Conservation (phyloP, 2,113 vertebrate genomes). For the Hyperopisus bebe region DNA sequence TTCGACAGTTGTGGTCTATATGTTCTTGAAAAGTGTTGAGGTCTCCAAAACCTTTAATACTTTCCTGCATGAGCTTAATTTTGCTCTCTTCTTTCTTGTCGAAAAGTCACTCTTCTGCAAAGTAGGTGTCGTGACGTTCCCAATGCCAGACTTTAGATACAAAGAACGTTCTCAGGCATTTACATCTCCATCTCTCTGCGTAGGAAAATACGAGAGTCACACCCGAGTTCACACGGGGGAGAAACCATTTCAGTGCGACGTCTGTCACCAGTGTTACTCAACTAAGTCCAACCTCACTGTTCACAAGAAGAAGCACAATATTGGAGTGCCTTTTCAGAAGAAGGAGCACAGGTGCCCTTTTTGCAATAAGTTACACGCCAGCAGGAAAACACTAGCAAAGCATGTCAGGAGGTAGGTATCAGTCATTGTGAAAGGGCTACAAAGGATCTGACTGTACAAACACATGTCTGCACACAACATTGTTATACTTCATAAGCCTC, state of each 20-base stretch:
- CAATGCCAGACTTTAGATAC: background rate
- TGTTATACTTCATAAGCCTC: background rate
- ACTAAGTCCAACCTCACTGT: conserved; percentile 97
- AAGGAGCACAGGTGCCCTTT: conserved; percentile 95
- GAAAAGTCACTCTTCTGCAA: background rate
- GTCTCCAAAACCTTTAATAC: background rate
- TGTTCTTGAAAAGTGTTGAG: background rate
- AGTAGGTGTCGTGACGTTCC: background rate
- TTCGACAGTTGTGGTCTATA: background rate
- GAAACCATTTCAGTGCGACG: conserved; percentile 94
- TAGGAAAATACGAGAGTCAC: conserved; percentile 95
- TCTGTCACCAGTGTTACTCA: conserved; percentile 92
- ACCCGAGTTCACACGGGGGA: conserved; percentile 93
- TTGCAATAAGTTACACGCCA: conserved; percentile 92
- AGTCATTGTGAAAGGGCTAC: background rate
- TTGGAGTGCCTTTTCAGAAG: conserved; percentile 75
- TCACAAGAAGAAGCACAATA: conserved; percentile 87
- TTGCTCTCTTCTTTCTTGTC: background rate
- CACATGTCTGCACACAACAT: background rate
- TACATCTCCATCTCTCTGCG: conserved; percentile 10
- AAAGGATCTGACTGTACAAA: background rate
- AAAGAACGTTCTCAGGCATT: background rate
- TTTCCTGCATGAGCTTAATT: background rate
- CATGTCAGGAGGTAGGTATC: conserved; percentile 76
- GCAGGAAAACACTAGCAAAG: conserved; percentile 89